Evolutionary conservation across 2,797 vertebrate species (phyloP), one percentile per base, ranked within the genome.

Genomic region (Naso thynnoides): DNA sequence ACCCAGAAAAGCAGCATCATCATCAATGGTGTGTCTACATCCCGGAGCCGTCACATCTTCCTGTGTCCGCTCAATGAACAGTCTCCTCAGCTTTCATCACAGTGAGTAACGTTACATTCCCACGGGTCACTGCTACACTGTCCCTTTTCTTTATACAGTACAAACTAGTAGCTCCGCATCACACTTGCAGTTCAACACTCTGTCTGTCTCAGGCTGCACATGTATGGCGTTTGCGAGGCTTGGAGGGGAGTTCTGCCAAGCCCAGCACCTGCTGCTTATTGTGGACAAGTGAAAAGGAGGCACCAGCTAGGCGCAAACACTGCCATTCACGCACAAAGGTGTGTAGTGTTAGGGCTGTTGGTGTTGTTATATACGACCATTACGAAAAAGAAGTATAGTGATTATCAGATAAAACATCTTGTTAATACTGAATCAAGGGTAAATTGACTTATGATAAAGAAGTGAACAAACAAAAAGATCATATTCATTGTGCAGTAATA

Each of bases 161-260:
- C 16, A 5, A 15, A 21, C 8, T 1, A 26, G 2, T 38, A 8
- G 19, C 39, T 3, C 1, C n/a, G 23, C 10, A 8, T 63, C 47
- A 13, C 26, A 6, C 47, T 4, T 21, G n/a, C 8, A 6, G 6
- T 18, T 19, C 26, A 18, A 8, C 0, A 5, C 3, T 38, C 9
- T 54, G 13, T 63, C 18, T 73, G 1, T 92, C 89, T 14, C 79
- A 95, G 94, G 96, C 93, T 94, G 94, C 95, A 96, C 95, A 96
- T 99, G 96, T 97, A 99, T 98, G 97, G 97, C 96, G 96, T 96
- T 98, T 96, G 95, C 95, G 96, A 96, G 95, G 44, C 91, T 96
- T 84, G 96, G 96, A 95, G 96, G 97, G 96, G 97, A 98, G 84
- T 99, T 98, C 94, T 98, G 97, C 96, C 97, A 97, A 95, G 97